Conservation (phyloP, 1,140 invertebrate species). For the Magallana angulata region DNA sequence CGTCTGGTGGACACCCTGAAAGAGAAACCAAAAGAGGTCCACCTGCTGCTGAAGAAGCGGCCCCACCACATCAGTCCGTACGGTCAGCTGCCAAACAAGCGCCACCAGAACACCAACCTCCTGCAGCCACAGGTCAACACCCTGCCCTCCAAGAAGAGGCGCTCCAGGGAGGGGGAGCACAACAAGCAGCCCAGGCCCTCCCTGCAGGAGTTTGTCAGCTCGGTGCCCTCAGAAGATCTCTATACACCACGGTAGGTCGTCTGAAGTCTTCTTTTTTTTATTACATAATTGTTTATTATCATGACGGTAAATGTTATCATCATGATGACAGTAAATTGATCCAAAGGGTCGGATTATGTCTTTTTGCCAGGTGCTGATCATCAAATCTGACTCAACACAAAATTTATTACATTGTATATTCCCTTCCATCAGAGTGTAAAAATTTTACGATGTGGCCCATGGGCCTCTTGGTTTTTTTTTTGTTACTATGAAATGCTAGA, state of each 20-base stretch:
- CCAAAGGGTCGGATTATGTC: no score
- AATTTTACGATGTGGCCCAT: no score
- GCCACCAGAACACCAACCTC: conserved; percentile 63
- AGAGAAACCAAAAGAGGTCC: conserved; percentile 89
- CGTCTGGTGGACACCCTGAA: conserved; percentile 88
- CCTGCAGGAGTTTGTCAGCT: conserved; percentile 71
- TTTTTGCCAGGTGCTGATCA: no score
- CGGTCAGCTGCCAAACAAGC: conserved; percentile 84
- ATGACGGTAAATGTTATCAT: no score
- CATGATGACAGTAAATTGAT: no score
- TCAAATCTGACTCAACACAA: no score
- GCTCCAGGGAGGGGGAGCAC: conserved; percentile 71
- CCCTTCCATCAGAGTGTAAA: no score
- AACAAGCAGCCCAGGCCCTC: conserved; percentile 69
- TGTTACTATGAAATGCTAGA: no score
- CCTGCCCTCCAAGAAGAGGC: conserved; percentile 73
- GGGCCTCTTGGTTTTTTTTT: no score
- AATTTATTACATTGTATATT: no score
- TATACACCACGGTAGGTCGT: conserved; percentile 63
- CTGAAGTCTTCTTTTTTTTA: no score
- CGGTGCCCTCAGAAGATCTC: conserved; percentile 63
- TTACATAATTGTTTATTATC: no score
- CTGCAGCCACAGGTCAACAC: conserved; percentile 69
- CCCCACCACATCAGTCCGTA: conserved; percentile 91
- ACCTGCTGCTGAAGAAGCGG: conserved; percentile 90